A percentile compares a stretch with the other conserved stretches of the same genome.
Evolutionary conservation across 2,888 invertebrate genomes (phyloP).

Genomic region (Cynaeus angustus): DNA sequence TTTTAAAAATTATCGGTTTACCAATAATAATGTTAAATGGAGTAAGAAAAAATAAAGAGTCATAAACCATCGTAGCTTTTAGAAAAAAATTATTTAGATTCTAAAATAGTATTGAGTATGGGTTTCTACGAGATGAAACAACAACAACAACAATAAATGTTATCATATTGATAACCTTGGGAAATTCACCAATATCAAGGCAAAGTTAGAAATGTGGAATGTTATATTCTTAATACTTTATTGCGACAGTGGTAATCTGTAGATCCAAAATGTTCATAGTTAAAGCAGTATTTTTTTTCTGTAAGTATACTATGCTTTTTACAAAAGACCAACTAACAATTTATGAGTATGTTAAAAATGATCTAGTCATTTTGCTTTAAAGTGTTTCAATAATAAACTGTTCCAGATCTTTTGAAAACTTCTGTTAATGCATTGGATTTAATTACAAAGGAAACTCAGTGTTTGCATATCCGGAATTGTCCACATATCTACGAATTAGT

Average conservation of each 20-base stretch:
- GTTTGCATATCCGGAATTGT: not conserved
- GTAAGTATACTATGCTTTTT: not conserved
- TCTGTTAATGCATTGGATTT: not conserved
- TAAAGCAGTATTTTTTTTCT: conserved; percentile 5
- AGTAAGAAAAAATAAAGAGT: too few relatives aligned
- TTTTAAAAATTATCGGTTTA: too few relatives aligned
- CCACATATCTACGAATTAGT: not conserved
- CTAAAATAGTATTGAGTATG: too few relatives aligned
- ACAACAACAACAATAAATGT: not conserved
- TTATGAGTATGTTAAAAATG: not conserved
- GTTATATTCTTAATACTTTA: too few relatives aligned
- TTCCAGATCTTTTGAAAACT: not conserved
- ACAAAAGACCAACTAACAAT: too few relatives aligned
- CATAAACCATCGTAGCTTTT: too few relatives aligned
- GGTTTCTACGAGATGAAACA: not conserved
- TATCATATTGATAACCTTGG: conserved; percentile 6
- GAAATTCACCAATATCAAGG: not conserved
- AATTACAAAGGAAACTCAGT: not conserved
- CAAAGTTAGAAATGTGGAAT: too few relatives aligned
- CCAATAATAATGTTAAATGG: too few relatives aligned
- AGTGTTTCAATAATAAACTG: too few relatives aligned
- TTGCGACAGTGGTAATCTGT: too few relatives aligned
- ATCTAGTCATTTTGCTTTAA: not conserved
- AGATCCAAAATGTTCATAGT: too few relatives aligned
- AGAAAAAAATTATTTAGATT: too few relatives aligned